phyloP scores from a whole-genome alignment of 1,140 invertebrate genomes.

The Drosophila grimshawi region DNA sequence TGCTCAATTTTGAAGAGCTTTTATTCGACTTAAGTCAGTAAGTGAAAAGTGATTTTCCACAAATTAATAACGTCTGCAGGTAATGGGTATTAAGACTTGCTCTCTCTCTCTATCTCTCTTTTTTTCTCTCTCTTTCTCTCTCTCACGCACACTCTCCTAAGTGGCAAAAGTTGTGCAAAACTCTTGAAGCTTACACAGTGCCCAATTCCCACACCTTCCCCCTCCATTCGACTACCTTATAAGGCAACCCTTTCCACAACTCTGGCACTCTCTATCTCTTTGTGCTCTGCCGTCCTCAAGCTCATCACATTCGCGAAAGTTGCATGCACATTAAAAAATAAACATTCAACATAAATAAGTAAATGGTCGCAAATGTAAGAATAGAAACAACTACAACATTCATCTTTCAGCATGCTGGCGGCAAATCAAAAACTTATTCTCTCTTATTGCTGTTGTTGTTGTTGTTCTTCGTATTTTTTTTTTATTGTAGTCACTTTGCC shows the following conservation, averaged over 20 bases:
- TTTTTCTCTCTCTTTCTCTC: background rate
- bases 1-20: conserved; percentile 20
- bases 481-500: conserved; percentile 49
- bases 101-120: conserved; percentile 12
- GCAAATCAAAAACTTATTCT: conserved; percentile 70
- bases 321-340: conserved; percentile 81
- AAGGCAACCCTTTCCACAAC: conserved; percentile 34
- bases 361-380: conserved; percentile 69
- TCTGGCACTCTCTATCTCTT: background rate
- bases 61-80: conserved; percentile 63
- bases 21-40: conserved; percentile 31
- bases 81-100: conserved; percentile 39
- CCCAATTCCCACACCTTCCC: background rate
- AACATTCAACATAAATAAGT: conserved; percentile 79
- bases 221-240: background rate
- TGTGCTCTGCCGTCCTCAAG: conserved; percentile 9
- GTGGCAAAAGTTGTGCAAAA: conserved; percentile 79
- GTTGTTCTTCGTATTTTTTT: background rate
- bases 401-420: conserved; percentile 46
- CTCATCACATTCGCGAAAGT: conserved; percentile 48
- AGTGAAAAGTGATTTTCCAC: conserved; percentile 49
- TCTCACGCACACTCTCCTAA: conserved; percentile 18
- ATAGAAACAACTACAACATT: conserved; percentile 43
- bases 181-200: conserved; percentile 48
- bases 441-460: conserved; percentile 28